Conservation (phyloP, 1,140 invertebrate species). For the Apis cerana region DNA sequence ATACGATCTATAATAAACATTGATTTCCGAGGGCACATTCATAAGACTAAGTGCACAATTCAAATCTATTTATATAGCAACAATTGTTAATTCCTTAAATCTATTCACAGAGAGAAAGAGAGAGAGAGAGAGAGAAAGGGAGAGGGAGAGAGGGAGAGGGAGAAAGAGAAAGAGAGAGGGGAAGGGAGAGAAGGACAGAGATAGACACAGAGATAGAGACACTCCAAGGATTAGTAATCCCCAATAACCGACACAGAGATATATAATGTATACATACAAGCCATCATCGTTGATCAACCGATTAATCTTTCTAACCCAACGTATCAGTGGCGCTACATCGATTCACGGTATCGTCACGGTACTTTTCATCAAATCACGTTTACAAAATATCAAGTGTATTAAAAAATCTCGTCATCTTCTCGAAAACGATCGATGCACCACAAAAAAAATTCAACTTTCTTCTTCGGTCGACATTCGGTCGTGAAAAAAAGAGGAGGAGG, state of each 20-base stretch:
- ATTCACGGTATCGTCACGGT: no score
- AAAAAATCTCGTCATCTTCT: background rate
- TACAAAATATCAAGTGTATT: background rate
- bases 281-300: background rate
- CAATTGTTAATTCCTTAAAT: slow-evolving; percentile 7
- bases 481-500: no score
- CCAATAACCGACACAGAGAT: background rate
- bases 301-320: background rate
- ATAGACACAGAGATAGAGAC: background rate
- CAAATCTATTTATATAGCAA: background rate
- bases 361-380: background rate
- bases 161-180: no score
- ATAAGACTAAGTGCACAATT: background rate
- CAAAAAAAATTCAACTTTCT: background rate
- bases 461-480: background rate
- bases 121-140: no score
- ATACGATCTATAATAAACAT: background rate
- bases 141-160: no score
- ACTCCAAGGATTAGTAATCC: background rate
- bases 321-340: no score
- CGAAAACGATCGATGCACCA: background rate
- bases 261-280: background rate
- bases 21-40: background rate
- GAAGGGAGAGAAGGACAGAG: background rate
- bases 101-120: slow-evolving; percentile 10